Conservation (phyloP, 2,888 invertebrate genomes). For the Leucophora obtusa region DNA sequence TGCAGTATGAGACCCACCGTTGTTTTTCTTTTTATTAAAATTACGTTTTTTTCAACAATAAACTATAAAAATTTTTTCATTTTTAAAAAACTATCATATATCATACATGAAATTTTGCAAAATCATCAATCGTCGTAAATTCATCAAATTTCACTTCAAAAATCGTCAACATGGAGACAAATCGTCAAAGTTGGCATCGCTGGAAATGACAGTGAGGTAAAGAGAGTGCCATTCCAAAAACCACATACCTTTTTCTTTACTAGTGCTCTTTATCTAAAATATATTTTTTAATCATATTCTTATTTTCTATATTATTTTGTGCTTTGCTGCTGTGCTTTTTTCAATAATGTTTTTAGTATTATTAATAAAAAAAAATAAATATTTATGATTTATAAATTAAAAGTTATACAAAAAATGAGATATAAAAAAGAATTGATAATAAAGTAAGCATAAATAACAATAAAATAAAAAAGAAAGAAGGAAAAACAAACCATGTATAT, state of each 20-base stretch:
- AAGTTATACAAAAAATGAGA: not conserved
- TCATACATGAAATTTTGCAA: no score
- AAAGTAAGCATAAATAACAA: constrained; percentile 8
- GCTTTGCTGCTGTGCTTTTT: not conserved
- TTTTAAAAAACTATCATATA: no score
- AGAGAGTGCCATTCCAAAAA: constrained; percentile 18
- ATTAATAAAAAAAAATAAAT: not conserved
- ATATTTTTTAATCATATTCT: not conserved
- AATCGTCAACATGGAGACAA: no score
- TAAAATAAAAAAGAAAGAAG: constrained; percentile 46
- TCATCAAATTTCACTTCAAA: no score
- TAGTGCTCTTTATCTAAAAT: constrained; percentile 30
- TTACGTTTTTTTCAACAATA: no score
- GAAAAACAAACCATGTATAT: constrained; percentile 81
- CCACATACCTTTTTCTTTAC: constrained; percentile 9
- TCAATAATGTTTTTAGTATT: constrained; percentile 2
- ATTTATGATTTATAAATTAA: not conserved
- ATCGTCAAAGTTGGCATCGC: no score
- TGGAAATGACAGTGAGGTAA: constrained; percentile 1
- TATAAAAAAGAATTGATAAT: not conserved
- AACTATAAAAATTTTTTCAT: no score
- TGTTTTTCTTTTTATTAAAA: no score
- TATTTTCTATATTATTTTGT: not conserved
- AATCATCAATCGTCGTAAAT: no score
- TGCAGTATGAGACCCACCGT: no score